A percentile compares a stretch with the other conserved stretches of the same genome.
Conservation (phyloP, 2,888 invertebrate species). For the Palloptera scutellata region DNA sequence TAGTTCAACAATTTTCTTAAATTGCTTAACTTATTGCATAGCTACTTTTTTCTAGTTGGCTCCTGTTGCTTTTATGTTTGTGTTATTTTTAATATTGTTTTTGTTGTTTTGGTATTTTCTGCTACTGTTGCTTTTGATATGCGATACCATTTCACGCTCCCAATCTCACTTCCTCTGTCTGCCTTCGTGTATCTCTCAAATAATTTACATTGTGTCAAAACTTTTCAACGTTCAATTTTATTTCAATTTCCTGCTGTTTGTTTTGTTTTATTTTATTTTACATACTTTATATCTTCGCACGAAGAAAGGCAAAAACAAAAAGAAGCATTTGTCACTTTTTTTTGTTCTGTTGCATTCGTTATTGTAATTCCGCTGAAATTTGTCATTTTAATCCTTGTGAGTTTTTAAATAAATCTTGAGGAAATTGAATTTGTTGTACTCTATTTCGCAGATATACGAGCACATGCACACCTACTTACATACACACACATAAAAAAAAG, state of each 20-base stretch:
- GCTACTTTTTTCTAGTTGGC: neutral
- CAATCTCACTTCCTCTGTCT: too few species aligned
- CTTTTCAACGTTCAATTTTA: slow-evolving; percentile 5
- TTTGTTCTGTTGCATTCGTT: neutral
- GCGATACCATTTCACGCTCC: too few species aligned
- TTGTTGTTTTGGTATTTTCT: too few species aligned
- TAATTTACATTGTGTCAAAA: too few species aligned
- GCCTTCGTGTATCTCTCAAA: too few species aligned
- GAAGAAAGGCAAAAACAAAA: too few species aligned
- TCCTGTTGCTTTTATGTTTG: too few species aligned
- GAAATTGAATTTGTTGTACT: slow-evolving; percentile 23
- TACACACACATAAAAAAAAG: neutral
- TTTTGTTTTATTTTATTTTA: neutral
- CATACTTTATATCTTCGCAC: too few species aligned
- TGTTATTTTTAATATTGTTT: too few species aligned
- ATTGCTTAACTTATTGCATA: neutral
- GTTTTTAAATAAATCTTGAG: slow-evolving; percentile 22
- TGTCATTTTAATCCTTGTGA: slow-evolving; percentile 20
- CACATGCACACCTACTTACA: neutral
- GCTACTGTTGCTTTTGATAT: too few species aligned
- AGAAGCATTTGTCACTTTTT: slow-evolving; percentile 4
- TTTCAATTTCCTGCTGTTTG: slow-evolving; percentile 4
- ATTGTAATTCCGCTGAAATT: neutral
- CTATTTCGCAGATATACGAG: neutral
- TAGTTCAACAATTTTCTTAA: neutral